Evolutionary conservation across 2,888 invertebrate species (phyloP).

Genomic region (Zhengitettix transpicula): DNA sequence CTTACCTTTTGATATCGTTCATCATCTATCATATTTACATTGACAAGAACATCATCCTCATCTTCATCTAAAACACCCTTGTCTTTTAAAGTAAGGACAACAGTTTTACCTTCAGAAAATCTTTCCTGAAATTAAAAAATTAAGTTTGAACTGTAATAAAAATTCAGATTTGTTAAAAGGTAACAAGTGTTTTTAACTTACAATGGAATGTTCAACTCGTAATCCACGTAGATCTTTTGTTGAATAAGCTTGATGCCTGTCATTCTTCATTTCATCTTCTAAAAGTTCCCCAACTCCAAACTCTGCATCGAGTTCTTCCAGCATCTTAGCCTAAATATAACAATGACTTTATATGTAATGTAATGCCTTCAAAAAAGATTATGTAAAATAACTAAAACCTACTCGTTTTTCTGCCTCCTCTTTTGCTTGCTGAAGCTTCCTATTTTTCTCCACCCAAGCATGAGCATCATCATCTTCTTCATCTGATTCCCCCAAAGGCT

Average conservation of each 20-base stretch:
- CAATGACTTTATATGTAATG: neutral
- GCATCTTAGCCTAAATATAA: conserved; percentile 57
- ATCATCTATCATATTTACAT: conserved; percentile 75
- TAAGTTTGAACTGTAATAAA: too few species aligned
- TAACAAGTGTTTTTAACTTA: conserved; percentile 16
- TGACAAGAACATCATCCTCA: conserved; percentile 70
- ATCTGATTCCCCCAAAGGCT: conserved; percentile 52
- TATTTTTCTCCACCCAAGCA: conserved; percentile 70
- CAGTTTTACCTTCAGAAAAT: conserved; percentile 60
- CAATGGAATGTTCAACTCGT: conserved; percentile 67
- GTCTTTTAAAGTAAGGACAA: conserved; percentile 88
- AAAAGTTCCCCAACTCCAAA: conserved; percentile 78
- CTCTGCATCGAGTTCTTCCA: conserved; percentile 89
- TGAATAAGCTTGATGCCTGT: conserved; percentile 44
- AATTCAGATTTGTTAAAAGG: neutral
- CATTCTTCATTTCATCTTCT: conserved; percentile 52
- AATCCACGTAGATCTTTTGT: conserved; percentile 62
- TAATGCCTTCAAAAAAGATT: neutral
- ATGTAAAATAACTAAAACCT: conserved; percentile 18
- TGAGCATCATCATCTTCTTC: conserved; percentile 47
- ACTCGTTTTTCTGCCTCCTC: conserved; percentile 71
- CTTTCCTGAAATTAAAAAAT: conserved; percentile 23
- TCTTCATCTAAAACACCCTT: conserved; percentile 71
- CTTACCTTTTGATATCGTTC: conserved; percentile 61
- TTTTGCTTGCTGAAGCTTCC: conserved; percentile 60